A percentile compares a stretch with the other conserved stretches of the same genome.
Conservation (phyloP, 2,797 vertebrate genomes). For the Mareca penelope region DNA sequence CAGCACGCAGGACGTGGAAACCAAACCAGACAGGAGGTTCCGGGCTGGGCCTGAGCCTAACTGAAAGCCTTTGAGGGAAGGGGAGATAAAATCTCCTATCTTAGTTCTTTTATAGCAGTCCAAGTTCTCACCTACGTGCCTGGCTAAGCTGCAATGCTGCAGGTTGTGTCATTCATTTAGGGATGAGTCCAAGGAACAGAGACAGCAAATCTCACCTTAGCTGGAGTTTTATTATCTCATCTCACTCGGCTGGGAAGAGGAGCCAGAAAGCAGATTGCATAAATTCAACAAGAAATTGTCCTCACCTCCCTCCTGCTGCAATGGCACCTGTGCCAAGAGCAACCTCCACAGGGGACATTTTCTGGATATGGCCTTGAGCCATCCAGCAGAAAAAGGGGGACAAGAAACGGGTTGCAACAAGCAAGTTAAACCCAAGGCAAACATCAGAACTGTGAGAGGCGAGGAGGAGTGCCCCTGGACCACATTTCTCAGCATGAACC, state of each 20-base stretch:
- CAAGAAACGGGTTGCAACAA: fast-evolving
- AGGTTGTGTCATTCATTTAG: neutral
- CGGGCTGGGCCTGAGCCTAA: neutral
- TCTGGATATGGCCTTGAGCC: neutral
- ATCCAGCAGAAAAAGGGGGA: neutral
- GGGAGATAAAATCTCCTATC: constrained; percentile 23
- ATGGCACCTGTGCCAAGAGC: neutral
- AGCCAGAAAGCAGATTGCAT: neutral
- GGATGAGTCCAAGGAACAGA: neutral
- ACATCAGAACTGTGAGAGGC: fast-evolving
- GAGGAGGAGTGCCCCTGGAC: neutral
- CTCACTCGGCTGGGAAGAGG: fast-evolving
- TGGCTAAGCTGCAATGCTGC: fast-evolving
- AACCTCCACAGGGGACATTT: neutral
- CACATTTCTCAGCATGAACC: neutral
- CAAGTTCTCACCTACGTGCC: neutral
- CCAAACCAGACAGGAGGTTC: neutral
- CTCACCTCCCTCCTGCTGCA: neutral
- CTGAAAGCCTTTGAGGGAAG: neutral
- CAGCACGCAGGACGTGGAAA: neutral
- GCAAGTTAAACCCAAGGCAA: neutral
- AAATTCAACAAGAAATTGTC: neutral
- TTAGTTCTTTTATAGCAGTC: neutral
- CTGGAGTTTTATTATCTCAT: neutral
- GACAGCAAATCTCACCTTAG: neutral